A percentile compares a stretch with the other conserved stretches of the same genome.
phyloP scores from a whole-genome alignment of 2,888 invertebrate genomes.

The Sycophila texana region DNA sequence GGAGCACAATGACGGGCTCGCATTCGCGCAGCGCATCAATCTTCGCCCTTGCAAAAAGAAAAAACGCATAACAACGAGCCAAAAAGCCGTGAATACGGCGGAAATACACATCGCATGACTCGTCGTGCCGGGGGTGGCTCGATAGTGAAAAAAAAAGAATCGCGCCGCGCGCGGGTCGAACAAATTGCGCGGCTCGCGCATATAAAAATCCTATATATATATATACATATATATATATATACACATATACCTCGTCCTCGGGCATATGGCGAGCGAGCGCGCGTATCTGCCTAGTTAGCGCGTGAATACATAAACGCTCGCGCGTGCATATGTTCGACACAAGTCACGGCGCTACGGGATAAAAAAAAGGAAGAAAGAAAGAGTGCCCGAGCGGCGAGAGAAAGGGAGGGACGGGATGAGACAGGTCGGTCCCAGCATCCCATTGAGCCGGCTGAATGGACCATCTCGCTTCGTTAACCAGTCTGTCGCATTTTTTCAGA shows the following conservation, averaged over 20 bases:
- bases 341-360: slow-evolving; percentile 44
- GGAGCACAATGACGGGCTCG: not conserved
- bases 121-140: too few species aligned
- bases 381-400: slow-evolving; percentile 41
- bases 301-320: slow-evolving; percentile 62
- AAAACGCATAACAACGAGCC: slow-evolving; percentile 22
- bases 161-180: slow-evolving; percentile 16
- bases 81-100: not conserved
- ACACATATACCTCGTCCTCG: not conserved
- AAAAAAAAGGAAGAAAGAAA: slow-evolving; percentile 37
- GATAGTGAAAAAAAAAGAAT: too few species aligned
- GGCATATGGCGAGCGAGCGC: slow-evolving; percentile 54
- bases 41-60: slow-evolving; percentile 16
- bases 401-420: slow-evolving; percentile 56
- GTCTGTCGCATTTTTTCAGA: slow-evolving; percentile 74
- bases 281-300: slow-evolving; percentile 64
- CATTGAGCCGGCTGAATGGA: slow-evolving; percentile 73
- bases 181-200: slow-evolving; percentile 34
- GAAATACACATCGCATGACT: not conserved
- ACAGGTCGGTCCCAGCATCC: slow-evolving; percentile 70
- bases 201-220: slow-evolving; percentile 39
- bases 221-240: too few species aligned
- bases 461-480: slow-evolving; percentile 76
- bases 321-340: slow-evolving; percentile 58
- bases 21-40: slow-evolving; percentile 28